Evolutionary conservation across 2,113 vertebrate genomes (phyloP).

Genomic region (Corythaixoides concolor): DNA sequence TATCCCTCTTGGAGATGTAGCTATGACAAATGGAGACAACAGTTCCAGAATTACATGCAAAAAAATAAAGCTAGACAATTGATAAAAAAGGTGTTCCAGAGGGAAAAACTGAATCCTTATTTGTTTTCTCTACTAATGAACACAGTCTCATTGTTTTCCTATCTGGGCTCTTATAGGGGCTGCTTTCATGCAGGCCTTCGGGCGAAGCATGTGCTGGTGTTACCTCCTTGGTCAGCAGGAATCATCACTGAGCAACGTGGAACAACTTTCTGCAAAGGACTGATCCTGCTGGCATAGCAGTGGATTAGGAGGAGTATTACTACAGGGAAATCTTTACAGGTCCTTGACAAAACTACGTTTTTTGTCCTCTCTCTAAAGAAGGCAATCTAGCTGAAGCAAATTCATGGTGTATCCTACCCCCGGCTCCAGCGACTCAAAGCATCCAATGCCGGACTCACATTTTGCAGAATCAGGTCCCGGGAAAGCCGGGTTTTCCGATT

Average conservation of each 20-base stretch:
- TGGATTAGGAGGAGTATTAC: neutral
- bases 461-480: neutral
- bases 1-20: neutral
- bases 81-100: neutral
- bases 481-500: neutral
- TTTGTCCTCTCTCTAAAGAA: neutral
- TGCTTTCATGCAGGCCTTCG: neutral
- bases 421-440: neutral
- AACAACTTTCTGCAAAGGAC: neutral
- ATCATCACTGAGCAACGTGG: neutral
- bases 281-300: neutral
- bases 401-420: neutral
- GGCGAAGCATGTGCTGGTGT: neutral
- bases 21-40: neutral
- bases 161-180: fast-evolving
- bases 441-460: neutral
- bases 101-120: neutral
- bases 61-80: neutral
- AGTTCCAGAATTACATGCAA: neutral
- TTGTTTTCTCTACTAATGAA: neutral
- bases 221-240: neutral
- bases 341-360: neutral
- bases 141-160: neutral
- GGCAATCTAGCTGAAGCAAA: neutral
- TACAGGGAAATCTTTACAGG: neutral